A percentile compares a stretch with the other conserved stretches of the same genome.
These are phyloP conservation scores for Cantharis flavilabris DNA, from an alignment of 2,888 invertebrate species.

Conservation along the genomic window DNA sequence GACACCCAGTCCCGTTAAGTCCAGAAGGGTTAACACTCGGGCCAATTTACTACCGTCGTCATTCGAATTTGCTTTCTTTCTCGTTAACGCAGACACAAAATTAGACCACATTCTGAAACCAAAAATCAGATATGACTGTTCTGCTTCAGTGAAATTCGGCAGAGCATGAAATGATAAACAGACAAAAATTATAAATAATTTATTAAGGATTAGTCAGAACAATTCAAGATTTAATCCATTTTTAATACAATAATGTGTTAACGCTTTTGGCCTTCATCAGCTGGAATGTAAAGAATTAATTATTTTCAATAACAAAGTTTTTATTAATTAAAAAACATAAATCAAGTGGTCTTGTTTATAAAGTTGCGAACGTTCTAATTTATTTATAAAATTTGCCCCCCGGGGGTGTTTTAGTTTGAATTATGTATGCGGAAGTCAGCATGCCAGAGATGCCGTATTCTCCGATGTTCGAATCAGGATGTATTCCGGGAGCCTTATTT, in stretches of 20 bases:
- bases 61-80: slow-evolving; percentile 54
- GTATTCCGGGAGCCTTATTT: no score
- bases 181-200: background rate
- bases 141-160: background rate
- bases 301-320: background rate
- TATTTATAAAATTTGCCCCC: background rate
- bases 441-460: background rate
- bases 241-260: background rate
- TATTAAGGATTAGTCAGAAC: background rate
- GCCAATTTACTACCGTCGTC: slow-evolving; percentile 55
- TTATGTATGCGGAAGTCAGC: background rate
- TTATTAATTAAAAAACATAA: background rate
- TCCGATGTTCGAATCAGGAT: background rate
- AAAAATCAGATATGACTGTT: background rate
- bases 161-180: background rate
- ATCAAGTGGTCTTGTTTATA: background rate
- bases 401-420: background rate
- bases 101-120: slow-evolving; percentile 33
- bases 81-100: slow-evolving; percentile 44
- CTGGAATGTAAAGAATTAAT: background rate
- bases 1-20: slow-evolving; percentile 85
- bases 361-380: background rate
- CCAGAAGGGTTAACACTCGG: slow-evolving; percentile 78
- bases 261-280: background rate
- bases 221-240: background rate